Base-by-base conservation (phyloP, 2,888 invertebrate species). In the Venustoraphidia nigricollis region DNA sequence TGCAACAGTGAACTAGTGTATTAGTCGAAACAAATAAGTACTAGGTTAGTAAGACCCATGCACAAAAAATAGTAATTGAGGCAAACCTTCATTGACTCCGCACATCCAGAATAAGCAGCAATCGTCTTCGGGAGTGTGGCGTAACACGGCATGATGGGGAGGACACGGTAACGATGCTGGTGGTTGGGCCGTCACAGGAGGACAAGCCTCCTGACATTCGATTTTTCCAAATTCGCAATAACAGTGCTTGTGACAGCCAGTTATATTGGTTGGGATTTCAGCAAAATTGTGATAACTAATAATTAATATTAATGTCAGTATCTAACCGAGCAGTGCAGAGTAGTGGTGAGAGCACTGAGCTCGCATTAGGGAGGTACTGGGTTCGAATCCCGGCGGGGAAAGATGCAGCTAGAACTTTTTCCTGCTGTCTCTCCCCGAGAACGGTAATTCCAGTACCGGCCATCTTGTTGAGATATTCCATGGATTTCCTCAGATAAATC, bases 211-310 rank as follows among this genome's bases (percentile, higher is more conserved):
- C 54, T 85, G 82, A 58, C 93, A 93, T 52, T 89, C 84, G 13
- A 93, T 73, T 54, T 84, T 86, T 11, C 92, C 90, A 64, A 83
- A 82, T 63, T 91, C 88, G 60, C 92, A 93, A 62, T 81, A 88
- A 60, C 92, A 93, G 55, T 83, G 76, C 55, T 84, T 77, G 53
- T 90, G 87, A 60, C 92, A 93, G 45, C 90, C 87, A 10, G 88
- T 86, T 3, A 91, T 67, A 47, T 83, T 77, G 9, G 76, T 67
- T 0, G 92, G 91, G 42, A 93, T 78, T 50, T 83, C 82, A 48
- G 83, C 83, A 83, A 87, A 90, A 64, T 92, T 90, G 37, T 75
- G 75, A 51, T 80, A 76, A 13, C 72, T 72, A 53, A 50, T 63
- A 53, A 52, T n/a, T 46, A 34, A n/a, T 41, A 48, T 39, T 11